A percentile compares a stretch with the other conserved stretches of the same genome.
These are phyloP conservation scores for Albula glossodonta DNA, from an alignment of 2,113 vertebrate genomes.

Conservation along the genomic window DNA sequence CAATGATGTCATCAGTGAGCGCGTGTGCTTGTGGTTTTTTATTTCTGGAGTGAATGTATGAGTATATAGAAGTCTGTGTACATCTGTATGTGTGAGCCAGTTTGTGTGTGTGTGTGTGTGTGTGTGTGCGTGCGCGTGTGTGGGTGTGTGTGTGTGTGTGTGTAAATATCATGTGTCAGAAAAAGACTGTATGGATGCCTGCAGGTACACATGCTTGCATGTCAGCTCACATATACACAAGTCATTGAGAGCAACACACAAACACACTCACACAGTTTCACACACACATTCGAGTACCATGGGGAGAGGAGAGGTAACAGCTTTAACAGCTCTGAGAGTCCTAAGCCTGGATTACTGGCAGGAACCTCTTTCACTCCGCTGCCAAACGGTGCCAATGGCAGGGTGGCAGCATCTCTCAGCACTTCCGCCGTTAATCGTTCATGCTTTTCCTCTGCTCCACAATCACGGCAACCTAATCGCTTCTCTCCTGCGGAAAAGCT, in stretches of 20 bases:
- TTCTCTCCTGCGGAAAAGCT: background rate
- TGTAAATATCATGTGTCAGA: background rate
- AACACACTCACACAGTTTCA: no score
- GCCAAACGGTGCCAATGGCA: background rate
- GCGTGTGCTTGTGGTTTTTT: background rate
- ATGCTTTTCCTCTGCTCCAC: background rate
- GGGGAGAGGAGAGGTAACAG: background rate
- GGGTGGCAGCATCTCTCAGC: background rate
- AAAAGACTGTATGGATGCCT: background rate
- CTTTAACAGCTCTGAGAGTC: background rate
- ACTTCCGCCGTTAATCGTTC: background rate
- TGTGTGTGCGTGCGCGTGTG: constrained; percentile 28
- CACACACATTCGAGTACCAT: no score
- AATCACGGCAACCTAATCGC: background rate
- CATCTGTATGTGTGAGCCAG: no score
- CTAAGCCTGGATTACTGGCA: background rate
- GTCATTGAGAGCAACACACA: background rate
- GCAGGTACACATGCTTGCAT: background rate
- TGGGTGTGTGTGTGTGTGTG: background rate
- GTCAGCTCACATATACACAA: background rate
- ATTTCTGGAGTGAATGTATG: no score
- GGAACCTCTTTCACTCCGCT: background rate
- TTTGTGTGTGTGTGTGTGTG: no score
- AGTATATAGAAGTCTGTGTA: no score
- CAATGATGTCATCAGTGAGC: constrained; percentile 29